Base-by-base conservation (phyloP, 2,888 invertebrate genomes). In the Cordilura impudica region DNA sequence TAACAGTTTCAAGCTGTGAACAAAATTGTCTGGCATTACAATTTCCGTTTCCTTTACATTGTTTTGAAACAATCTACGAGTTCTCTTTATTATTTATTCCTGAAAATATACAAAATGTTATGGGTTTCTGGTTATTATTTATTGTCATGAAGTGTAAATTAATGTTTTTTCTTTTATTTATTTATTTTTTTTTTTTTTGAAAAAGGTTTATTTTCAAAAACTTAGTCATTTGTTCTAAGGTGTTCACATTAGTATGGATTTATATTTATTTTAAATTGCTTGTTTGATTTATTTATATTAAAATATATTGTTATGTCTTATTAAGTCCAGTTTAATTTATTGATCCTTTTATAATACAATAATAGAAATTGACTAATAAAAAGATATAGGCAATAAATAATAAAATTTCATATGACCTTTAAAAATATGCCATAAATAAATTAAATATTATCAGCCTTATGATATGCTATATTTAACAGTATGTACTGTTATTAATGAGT, bases 111-210 rank as follows among this genome's bases (percentile, higher is more conserved):
- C 16, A 12, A 53, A 60, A 12, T 26, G 16, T 26, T 26, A 39
- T 21, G 31, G 31, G 21, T 26, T 14, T 16, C 49, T 14, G n/a
- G 49, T 35, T 19, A 51, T 63, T 21, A 63, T 51, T 63, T 63
- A 63, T 63, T 47, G 16, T 12, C 61, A 61, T 47, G 31, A 61
- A 49, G 31, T 61, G 47, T 7, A 63, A 63, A 51, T 63, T 63
- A 63, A 35, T 14, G 35, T 39, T 51, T 63, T 35, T 63, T 3
- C 19, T 45, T 45, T 14, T 49, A 12, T 39, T 2, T 5, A 39
- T 5, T 2, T 4, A n/a, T 5, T 35, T 2, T 12, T 12, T 39
- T 3, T 26, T 35, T 21, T 53, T 53, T 21, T 31, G 26, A 35
- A 18, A n/a, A n/a, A n/a, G n/a, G n/a, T n/a, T n/a, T n/a, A n/a